Evolutionary conservation across 1,140 invertebrate genomes (phyloP).

Genomic region (Arion vulgaris): DNA sequence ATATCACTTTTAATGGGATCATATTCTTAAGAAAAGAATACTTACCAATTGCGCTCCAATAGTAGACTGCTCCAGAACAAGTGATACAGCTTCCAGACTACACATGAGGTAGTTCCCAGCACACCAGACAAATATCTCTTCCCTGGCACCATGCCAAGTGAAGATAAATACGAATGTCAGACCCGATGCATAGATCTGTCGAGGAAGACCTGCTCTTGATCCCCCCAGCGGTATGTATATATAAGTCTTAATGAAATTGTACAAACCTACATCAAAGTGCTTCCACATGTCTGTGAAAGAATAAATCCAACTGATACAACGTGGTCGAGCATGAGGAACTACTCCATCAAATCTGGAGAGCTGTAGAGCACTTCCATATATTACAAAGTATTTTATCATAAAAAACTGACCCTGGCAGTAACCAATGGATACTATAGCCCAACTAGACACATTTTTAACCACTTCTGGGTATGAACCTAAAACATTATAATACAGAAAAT

Average conservation of each 20-base stretch:
- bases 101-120: too few species aligned
- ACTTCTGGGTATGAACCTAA: slow-evolving; percentile 71
- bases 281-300: too few species aligned
- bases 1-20: too few species aligned
- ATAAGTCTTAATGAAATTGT: slow-evolving; percentile 73
- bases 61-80: not conserved
- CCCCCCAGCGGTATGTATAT: slow-evolving; percentile 84
- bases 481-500: slow-evolving; percentile 86
- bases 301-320: too few species aligned
- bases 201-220: slow-evolving; percentile 72
- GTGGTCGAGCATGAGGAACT: too few species aligned
- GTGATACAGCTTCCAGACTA: slow-evolving; percentile 73
- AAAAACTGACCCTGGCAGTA: too few species aligned
- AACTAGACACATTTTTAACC: slow-evolving; percentile 74
- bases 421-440: slow-evolving; percentile 88
- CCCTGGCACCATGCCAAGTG: slow-evolving; percentile 90
- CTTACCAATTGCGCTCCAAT: not conserved
- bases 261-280: too few species aligned
- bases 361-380: too few species aligned
- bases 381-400: too few species aligned
- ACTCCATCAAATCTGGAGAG: too few species aligned
- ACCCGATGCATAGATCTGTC: slow-evolving; percentile 82
- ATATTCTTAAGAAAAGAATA: too few species aligned
- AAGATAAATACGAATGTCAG: slow-evolving; percentile 89
- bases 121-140: slow-evolving; percentile 88